These are phyloP conservation scores for Formica selysi DNA, from an alignment of 1,140 invertebrate genomes.

Conservation along the genomic window DNA sequence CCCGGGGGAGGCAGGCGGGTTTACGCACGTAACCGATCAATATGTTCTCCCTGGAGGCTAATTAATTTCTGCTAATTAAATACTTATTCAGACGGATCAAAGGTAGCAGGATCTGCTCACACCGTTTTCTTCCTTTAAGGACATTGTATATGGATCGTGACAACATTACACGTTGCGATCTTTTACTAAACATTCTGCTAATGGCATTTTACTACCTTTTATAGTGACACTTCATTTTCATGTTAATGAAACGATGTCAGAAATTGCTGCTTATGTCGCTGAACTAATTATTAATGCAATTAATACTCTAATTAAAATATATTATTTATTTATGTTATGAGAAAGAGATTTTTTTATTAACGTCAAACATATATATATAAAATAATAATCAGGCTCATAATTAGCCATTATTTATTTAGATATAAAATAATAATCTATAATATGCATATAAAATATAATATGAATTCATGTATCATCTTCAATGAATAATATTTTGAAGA, in stretches of 20 bases:
- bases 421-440: too few species aligned
- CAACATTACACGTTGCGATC: background rate
- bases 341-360: too few species aligned
- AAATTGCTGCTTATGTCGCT: background rate
- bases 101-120: constrained; percentile 1
- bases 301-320: constrained; percentile 8
- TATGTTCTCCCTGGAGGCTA: constrained; percentile 41
- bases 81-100: constrained; percentile 32
- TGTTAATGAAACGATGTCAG: background rate
- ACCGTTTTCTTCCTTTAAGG: constrained; percentile 28
- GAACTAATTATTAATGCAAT: constrained; percentile 20
- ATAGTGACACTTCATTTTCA: background rate
- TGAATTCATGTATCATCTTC: too few species aligned
- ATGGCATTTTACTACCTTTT: background rate
- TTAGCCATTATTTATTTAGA: too few species aligned
- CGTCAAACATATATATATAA: too few species aligned
- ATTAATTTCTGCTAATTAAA: constrained; percentile 66
- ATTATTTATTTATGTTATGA: background rate
- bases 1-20: background rate
- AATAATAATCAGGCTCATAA: too few species aligned
- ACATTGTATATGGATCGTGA: constrained; percentile 18
- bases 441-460: too few species aligned
- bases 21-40: constrained; percentile 54
- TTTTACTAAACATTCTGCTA: background rate
- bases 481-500: too few species aligned